Base-by-base conservation (phyloP, 2,888 invertebrate genomes). In the Lathronympha strigana region DNA sequence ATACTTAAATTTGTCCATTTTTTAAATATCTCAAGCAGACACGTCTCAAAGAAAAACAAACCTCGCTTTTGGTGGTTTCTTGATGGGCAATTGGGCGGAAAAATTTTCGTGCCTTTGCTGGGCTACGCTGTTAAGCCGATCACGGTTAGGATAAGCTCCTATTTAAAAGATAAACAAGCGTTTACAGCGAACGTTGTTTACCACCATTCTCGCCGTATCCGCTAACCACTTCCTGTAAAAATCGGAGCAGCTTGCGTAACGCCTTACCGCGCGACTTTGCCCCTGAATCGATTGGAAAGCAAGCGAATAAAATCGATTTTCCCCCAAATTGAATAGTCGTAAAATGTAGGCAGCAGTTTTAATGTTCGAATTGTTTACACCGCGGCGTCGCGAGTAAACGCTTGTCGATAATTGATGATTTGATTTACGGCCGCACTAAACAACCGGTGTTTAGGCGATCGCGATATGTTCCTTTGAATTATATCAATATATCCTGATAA, bases 271-370 rank as follows among this genome's bases (percentile, higher is more conserved):
- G 84, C 90, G 80, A 90, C 80, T 90, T 86, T 88, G 82, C 81
- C 72, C 82, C 77, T 80, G 76, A 80, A 85, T 83, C 87, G 87
- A 90, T 89, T 85, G 81, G 81, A 88, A 87, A 82, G 74, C 83
- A 77, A 85, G 92, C 92, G 90, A 92, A 91, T 92, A 91, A 91
- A 91, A 92, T 90, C 90, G 91, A 91, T 92, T 90, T 91, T 91
- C 90, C 92, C 87, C 88, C 88, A 89, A 90, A 91, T 90, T 86
- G 84, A 86, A 89, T 82, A 86, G 81, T 83, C 90, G 86, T 91
- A 84, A 91, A 91, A 87, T 78, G 81, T 86, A 87, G 87, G 87
- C 85, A 81, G 74, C 74, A 80, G 86, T 87, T 90, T 91, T 90
- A 89, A 87, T 85, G 89, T 86, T 78, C 81, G 81, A 74, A 87